Evolutionary conservation across 2,888 invertebrate genomes (phyloP), one percentile per base, ranked within the genome.

Genomic region (Epistrophella euchroma): DNA sequence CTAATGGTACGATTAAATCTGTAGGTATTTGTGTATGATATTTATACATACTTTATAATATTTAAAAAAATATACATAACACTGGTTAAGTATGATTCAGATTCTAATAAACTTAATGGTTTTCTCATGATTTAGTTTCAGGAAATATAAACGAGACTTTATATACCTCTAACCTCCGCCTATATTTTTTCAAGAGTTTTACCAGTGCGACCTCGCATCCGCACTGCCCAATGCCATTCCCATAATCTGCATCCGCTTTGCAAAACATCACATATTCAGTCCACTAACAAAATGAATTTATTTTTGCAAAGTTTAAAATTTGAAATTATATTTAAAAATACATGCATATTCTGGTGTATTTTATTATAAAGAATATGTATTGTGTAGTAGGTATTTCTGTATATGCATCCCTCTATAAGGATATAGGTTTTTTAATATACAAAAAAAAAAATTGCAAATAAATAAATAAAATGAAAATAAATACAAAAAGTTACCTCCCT

Each of bases 291-390:
- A 80, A 73, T 74, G 50, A 84, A 80, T 80, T 84, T 80, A 84
- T 84, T 78, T 80, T 80, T 40, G 52, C 68, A 70, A 70, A 75
- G 71, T 80, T 80, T 80, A 75, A 84, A 84, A 72, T 76, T 84
- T 80, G 45, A 71, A 84, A 80, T 75, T 75, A 62, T 79, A 71
- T 81, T 76, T 50, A 72, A 85, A 77, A 81, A 76, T 73, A 81
- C 85, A 85, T 70, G 73, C 68, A 85, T 50, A 77, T 81, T 66
- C 66, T 47, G 52, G 75, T 75, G 43, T 79, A 66, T 79, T 79
- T 79, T 76, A 80, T 85, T 75, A 75, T 55, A 75, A 37, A 80
- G 47, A 58, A 79, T 66, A 55, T 62, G 62, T 74, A 50, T 71
- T 32, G 28, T 43, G 37, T 37, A n/a, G n/a, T n/a, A n/a, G n/a